phyloP scores from a whole-genome alignment of 2,888 invertebrate species.

The Drosophila barbarae region DNA sequence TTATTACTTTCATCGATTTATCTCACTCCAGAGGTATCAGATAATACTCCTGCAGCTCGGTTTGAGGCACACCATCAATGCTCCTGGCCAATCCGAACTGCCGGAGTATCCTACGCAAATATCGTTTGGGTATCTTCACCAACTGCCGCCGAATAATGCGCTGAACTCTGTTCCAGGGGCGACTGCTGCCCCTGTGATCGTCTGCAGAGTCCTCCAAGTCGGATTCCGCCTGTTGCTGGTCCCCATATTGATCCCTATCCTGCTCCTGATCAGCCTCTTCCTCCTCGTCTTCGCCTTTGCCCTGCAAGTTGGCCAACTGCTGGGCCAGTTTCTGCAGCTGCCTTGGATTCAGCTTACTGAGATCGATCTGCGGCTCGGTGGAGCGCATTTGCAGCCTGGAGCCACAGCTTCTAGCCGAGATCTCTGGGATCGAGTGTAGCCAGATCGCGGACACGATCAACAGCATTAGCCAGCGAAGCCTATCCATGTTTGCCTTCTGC shows the following conservation, averaged over 20 bases:
- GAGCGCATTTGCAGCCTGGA: constrained; percentile 15
- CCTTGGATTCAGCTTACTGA: constrained; percentile 46
- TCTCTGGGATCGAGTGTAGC: not conserved
- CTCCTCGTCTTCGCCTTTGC: not conserved
- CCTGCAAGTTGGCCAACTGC: constrained; percentile 34
- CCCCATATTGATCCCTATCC: not conserved
- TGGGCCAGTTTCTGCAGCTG: constrained; percentile 51
- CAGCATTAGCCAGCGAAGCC: not conserved
- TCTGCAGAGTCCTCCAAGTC: constrained; percentile 19
- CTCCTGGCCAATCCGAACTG: constrained; percentile 59
- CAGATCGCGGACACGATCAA: constrained; percentile 12
- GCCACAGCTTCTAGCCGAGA: constrained; percentile 5
- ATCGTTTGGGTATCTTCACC: constrained; percentile 59
- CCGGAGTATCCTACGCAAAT: constrained; percentile 56
- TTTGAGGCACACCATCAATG: not conserved
- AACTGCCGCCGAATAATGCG: constrained; percentile 62
- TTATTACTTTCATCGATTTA: not conserved
- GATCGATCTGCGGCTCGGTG: constrained; percentile 39
- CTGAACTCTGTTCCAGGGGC: constrained; percentile 64
- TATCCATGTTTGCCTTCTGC: constrained; percentile 19
- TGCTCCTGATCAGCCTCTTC: not conserved
- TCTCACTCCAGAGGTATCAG: constrained; percentile 53
- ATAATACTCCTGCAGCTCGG: constrained; percentile 40
- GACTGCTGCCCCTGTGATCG: constrained; percentile 54
- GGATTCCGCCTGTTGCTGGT: not conserved